phyloP scores from a whole-genome alignment of 1,140 invertebrate species.

The Bombus haemorrhoidalis region DNA sequence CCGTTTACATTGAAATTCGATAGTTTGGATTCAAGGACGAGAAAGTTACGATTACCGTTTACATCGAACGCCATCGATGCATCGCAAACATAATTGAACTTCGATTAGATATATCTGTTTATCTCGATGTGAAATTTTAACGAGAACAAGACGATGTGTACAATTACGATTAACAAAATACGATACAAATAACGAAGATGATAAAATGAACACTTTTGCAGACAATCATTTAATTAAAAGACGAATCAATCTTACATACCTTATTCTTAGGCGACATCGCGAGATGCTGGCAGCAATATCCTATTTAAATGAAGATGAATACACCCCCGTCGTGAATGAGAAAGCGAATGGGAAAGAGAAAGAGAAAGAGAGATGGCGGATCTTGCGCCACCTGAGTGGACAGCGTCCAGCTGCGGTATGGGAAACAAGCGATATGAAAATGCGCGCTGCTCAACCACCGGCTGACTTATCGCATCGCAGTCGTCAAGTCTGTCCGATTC shows the following conservation, averaged over 20 bases:
- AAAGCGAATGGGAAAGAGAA: slow-evolving; percentile 19
- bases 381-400: slow-evolving; percentile 60
- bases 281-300: background rate
- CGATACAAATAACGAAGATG: background rate
- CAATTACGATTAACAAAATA: background rate
- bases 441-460: slow-evolving; percentile 66
- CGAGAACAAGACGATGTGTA: background rate
- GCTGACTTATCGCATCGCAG: slow-evolving; percentile 64
- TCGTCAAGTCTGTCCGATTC: slow-evolving; percentile 63
- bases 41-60: background rate
- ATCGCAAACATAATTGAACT: background rate
- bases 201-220: background rate
- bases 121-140: too few relatives aligned
- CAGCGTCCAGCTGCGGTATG: slow-evolving; percentile 58
- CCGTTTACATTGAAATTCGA: background rate
- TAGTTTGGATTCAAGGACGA: background rate
- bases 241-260: slow-evolving; percentile 57
- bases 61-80: background rate
- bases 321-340: slow-evolving; percentile 52
- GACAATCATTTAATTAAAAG: background rate
- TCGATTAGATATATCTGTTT: background rate
- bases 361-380: slow-evolving; percentile 14
- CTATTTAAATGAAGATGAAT: slow-evolving; percentile 38
- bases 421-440: slow-evolving; percentile 65
- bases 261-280: slow-evolving; percentile 72